phyloP scores from a whole-genome alignment of 2,888 invertebrate species.

The Exephanes ischioxanthus region DNA sequence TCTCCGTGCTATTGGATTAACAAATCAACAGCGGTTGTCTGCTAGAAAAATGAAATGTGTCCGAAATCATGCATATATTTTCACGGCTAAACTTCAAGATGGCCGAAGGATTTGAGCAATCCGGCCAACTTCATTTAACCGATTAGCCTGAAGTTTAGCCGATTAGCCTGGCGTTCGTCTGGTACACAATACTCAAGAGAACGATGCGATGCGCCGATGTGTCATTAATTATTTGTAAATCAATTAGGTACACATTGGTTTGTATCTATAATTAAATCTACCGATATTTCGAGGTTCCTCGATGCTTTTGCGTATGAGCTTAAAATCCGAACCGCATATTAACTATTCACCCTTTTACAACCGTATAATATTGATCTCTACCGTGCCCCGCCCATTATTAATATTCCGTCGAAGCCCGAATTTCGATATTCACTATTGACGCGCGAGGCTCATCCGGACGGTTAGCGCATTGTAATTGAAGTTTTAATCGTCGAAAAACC shows the following conservation, averaged over 20 bases:
- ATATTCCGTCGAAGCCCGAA: conserved; percentile 43
- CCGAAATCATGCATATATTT: too few relatives aligned
- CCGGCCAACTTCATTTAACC: not conserved
- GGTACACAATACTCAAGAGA: not conserved
- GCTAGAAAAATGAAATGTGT: too few relatives aligned
- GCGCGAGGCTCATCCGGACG: conserved; percentile 8
- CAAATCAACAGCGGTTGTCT: not conserved
- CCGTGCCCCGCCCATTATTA: not conserved
- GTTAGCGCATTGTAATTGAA: not conserved
- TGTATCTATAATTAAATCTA: conserved; percentile 9
- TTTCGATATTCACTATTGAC: conserved; percentile 44
- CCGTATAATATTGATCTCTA: not conserved
- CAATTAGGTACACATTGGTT: conserved; percentile 21
- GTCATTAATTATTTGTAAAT: conserved; percentile 37
- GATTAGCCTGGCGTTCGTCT: not conserved
- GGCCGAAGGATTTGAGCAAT: too few relatives aligned
- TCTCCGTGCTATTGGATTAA: not conserved
- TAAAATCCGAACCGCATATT: not conserved
- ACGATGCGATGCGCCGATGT: not conserved
- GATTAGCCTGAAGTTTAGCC: not conserved
- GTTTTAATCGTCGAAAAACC: not conserved
- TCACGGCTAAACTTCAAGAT: too few relatives aligned
- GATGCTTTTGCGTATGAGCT: not conserved
- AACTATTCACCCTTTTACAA: not conserved
- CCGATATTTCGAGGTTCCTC: conserved; percentile 31